Base-by-base conservation (phyloP, 2,888 invertebrate genomes). In the Phengaris alcon region DNA sequence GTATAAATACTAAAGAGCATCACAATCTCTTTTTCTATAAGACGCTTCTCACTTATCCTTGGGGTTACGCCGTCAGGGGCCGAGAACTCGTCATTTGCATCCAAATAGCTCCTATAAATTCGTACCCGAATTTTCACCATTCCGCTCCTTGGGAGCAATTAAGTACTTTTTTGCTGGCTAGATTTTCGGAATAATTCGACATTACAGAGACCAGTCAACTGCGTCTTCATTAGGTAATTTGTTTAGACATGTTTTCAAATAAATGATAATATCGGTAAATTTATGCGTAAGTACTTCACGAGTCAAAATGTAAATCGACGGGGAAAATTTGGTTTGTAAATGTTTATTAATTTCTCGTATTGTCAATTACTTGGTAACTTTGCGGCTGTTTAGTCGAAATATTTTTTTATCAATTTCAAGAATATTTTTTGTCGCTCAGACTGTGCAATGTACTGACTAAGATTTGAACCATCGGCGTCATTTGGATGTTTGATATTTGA, bases 101-200 rank as follows among this genome's bases (percentile, higher is more conserved):
- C 90, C 90, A 92, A 92, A 93, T 91, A 90, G 91, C 91, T 91
- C 87, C 90, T 90, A 91, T 92, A 93, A 93, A 93, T 92, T 93
- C 90, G 88, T 88, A 88, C 90, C 89, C 91, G 88, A 92, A 91
- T 92, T 91, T 90, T 91, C 90, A 88, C 91, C 90, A 90, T 89
- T 88, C 90, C 85, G 87, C 85, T 90, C 88, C 91, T 90, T 90
- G 91, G 91, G 90, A 90, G 90, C 92, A 91, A 93, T 93, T 93
- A 91, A 91, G 91, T 91, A 89, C 89, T 90, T 91, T 92, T 91
- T 90, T 72, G 22, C 82, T 82, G 82, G 82, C 86, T 84, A 86
- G 87, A 89, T 89, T 89, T 88, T 88, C 83, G 87, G 90, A 90
- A 90, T 89, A 89, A 90, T 90, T 88, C 83, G 78, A 82, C 55